Conservation (phyloP, 2,888 invertebrate genomes). For the Stenotaenia linearis region DNA sequence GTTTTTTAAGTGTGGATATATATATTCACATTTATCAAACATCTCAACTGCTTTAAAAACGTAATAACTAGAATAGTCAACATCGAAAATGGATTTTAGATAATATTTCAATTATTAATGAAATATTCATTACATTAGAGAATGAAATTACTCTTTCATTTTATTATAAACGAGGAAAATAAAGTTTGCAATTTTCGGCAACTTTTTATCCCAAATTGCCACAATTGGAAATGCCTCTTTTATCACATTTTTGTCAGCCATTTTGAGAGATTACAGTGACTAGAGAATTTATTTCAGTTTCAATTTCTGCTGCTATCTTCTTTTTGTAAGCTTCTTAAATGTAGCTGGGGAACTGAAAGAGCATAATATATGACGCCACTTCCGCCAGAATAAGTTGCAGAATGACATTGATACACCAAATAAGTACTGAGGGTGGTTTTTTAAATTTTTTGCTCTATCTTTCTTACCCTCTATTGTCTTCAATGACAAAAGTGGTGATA, state of each 20-base stretch:
- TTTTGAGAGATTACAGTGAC: background rate
- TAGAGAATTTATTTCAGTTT: background rate
- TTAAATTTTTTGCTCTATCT: background rate
- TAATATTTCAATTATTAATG: too few relatives aligned
- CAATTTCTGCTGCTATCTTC: background rate
- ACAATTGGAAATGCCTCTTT: background rate
- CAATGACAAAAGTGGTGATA: background rate
- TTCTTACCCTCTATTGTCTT: background rate
- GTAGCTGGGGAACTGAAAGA: background rate
- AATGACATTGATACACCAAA: background rate
- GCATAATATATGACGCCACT: constrained; percentile 4
- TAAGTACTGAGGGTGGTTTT: background rate
- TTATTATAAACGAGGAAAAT: too few relatives aligned
- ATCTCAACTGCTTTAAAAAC: too few relatives aligned
- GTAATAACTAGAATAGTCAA: too few relatives aligned
- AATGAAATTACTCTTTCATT: too few relatives aligned
- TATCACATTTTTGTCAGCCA: background rate
- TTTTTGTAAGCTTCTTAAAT: constrained; percentile 9
- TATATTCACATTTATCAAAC: too few relatives aligned
- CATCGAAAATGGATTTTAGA: too few relatives aligned
- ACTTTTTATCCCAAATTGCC: background rate
- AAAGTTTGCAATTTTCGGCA: background rate
- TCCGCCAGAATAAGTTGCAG: background rate
- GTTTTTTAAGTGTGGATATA: too few relatives aligned
- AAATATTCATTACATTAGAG: too few relatives aligned